Evolutionary conservation across 23 tunicate genomes (phyloP).

Genomic region (Styela plicata): DNA sequence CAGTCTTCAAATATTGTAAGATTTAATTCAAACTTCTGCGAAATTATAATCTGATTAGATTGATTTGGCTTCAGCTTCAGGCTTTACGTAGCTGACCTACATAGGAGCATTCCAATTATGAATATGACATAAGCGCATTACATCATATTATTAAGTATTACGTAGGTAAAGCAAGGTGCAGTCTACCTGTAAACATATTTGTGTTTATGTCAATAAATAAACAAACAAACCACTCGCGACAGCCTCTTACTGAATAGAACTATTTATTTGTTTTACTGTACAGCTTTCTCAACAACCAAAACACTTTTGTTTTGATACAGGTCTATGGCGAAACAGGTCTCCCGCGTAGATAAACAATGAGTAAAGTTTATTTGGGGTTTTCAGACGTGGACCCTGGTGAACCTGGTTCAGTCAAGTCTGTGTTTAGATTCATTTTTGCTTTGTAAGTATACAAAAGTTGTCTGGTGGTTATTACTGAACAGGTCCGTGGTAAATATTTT

Average conservation of each 20-base stretch:
- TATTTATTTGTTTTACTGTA: neutral
- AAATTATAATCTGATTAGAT: neutral
- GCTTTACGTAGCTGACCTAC: neutral
- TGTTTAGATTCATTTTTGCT: neutral
- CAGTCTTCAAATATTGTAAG: neutral
- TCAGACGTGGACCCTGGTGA: neutral
- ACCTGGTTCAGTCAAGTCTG: neutral
- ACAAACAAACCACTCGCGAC: neutral
- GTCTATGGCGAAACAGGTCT: constrained; percentile 6
- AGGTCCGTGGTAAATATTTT: neutral
- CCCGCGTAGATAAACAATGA: constrained; percentile 8
- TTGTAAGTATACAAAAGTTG: neutral
- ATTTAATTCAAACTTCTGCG: neutral
- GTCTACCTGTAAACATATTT: neutral
- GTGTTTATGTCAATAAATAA: neutral
- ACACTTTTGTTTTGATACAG: neutral
- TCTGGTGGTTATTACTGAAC: neutral
- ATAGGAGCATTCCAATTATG: too few species aligned
- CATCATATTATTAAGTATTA: neutral
- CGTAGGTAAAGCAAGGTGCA: neutral
- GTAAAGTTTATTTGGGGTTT: neutral
- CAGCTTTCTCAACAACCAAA: neutral
- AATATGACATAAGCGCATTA: neutral
- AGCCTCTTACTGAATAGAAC: neutral
- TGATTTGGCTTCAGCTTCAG: neutral